Conservation (phyloP, 2,797 vertebrate species). For the Siniperca obscura region DNA sequence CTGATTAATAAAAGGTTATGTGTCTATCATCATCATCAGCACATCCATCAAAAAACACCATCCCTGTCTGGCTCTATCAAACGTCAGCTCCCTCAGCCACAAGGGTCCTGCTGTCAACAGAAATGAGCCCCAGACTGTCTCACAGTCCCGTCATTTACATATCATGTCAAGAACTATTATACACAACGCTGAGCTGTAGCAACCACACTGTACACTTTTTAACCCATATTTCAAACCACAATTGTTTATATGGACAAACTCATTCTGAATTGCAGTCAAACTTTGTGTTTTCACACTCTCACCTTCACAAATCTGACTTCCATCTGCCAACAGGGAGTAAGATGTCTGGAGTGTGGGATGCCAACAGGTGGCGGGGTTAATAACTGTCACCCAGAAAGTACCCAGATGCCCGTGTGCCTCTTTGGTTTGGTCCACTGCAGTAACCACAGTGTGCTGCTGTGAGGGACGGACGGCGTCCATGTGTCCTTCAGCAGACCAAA, state of each 20-base stretch:
- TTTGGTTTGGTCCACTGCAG: constrained; percentile 13
- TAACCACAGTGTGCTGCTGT: constrained; percentile 28
- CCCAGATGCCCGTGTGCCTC: neutral
- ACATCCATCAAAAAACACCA: constrained; percentile 7
- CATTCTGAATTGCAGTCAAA: neutral
- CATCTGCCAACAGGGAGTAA: constrained; percentile 7
- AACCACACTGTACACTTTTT: constrained; percentile 10
- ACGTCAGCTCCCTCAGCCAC: constrained; percentile 24
- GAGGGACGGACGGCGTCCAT: constrained; percentile 19
- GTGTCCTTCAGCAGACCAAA: constrained; percentile 51
- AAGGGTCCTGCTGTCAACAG: constrained; percentile 37
- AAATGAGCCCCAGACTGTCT: constrained; percentile 24
- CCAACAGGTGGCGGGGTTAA: constrained; percentile 44
- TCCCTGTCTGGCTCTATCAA: constrained; percentile 3
- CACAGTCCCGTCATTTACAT: constrained; percentile 27
- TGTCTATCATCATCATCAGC: constrained; percentile 3
- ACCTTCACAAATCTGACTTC: constrained; percentile 8
- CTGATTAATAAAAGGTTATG: constrained; percentile 4
- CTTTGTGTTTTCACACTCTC: neutral
- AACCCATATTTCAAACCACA: neutral
- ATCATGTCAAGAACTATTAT: constrained; percentile 31
- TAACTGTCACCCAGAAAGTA: constrained; percentile 14
- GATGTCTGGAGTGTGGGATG: neutral
- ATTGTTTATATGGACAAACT: neutral
- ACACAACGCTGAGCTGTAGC: neutral